A percentile compares a stretch with the other conserved stretches of the same genome.
phyloP scores from a whole-genome alignment of 2,888 invertebrate species.

The Caenorhabditis sulstoni region DNA sequence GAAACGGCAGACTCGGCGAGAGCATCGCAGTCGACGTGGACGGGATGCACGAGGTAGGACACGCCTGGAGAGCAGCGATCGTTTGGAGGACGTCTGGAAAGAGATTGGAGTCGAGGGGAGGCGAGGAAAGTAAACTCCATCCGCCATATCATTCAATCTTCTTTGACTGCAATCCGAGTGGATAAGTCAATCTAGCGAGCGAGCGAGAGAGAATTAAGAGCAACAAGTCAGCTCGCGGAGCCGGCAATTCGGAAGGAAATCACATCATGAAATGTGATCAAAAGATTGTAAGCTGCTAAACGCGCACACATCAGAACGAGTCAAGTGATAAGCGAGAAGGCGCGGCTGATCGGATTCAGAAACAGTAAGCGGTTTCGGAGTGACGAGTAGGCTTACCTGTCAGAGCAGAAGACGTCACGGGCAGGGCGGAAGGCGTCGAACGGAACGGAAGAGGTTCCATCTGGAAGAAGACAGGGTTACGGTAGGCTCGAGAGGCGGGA shows the following conservation, averaged over 20 bases:
- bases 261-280: slow-evolving; percentile 21
- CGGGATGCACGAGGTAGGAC: slow-evolving; percentile 29
- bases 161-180: neutral
- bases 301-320: slow-evolving; percentile 13
- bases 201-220: neutral
- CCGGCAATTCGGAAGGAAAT: neutral
- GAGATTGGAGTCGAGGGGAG: neutral
- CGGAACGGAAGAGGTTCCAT: slow-evolving; percentile 31
- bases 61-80: slow-evolving; percentile 34
- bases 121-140: neutral
- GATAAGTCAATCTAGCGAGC: neutral
- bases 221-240: neutral
- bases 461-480: slow-evolving; percentile 13
- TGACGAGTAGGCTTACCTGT: slow-evolving; percentile 22
- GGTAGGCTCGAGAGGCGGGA: neutral
- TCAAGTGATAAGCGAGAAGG: slow-evolving; percentile 2
- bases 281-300: slow-evolving; percentile 17
- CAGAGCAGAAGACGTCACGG: slow-evolving; percentile 22
- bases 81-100: slow-evolving; percentile 43
- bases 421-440: neutral
- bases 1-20: slow-evolving; percentile 26
- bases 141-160: slow-evolving; percentile 2
- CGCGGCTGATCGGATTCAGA: slow-evolving; percentile 3
- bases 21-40: slow-evolving; percentile 31
- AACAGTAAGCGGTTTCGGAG: neutral